phyloP scores from a whole-genome alignment of 2,113 vertebrate genomes.

The Butorides virescens region DNA sequence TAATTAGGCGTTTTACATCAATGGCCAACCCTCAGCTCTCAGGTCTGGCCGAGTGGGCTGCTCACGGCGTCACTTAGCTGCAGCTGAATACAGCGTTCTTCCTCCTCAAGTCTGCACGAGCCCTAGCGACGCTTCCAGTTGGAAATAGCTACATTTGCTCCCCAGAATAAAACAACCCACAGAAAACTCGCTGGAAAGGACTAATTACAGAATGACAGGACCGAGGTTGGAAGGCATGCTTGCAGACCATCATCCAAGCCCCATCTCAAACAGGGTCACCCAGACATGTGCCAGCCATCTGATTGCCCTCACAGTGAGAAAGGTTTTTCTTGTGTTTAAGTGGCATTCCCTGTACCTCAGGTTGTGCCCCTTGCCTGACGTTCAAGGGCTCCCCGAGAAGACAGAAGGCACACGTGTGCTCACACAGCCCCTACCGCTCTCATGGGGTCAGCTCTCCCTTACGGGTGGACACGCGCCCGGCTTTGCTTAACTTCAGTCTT shows the following conservation, averaged over 20 bases:
- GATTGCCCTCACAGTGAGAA: not conserved
- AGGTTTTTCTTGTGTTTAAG: not conserved
- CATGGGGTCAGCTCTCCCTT: not conserved
- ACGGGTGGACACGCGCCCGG: conserved; percentile 18
- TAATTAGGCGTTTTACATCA: not conserved
- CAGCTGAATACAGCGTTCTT: not conserved
- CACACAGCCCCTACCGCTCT: not conserved
- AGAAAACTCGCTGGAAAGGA: not conserved
- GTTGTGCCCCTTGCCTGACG: not conserved
- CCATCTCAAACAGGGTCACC: not conserved
- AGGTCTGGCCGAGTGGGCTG: not conserved
- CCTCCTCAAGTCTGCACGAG: not conserved
- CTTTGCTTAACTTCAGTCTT: not conserved
- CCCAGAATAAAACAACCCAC: not conserved
- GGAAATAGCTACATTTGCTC: not conserved
- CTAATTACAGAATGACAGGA: not conserved
- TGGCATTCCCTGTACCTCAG: not conserved
- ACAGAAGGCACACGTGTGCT: not conserved
- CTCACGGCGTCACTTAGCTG: not conserved
- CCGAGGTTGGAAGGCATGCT: not conserved
- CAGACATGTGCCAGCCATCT: not conserved
- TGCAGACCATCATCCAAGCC: not conserved
- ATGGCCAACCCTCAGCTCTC: not conserved
- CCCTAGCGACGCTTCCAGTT: not conserved
- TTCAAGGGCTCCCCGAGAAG: not conserved